Evolutionary conservation across 1,140 invertebrate species (phyloP).

Genomic region (Caenorhabditis briggsae): DNA sequence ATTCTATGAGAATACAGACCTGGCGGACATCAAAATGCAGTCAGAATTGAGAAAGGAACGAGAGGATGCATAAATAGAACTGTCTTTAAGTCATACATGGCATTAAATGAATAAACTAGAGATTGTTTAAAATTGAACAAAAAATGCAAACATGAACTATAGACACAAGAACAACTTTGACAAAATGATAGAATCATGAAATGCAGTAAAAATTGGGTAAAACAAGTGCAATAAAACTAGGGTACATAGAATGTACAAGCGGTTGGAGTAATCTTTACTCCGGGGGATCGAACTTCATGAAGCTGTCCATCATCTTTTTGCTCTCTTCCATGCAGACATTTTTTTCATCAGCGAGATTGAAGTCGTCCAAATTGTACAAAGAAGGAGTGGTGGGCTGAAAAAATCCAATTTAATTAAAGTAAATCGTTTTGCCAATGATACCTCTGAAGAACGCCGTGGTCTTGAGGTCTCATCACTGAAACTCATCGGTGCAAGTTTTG

Average conservation of each 20-base stretch:
- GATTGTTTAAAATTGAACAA: not conserved
- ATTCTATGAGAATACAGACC: constrained; percentile 21
- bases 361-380: not conserved
- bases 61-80: not conserved
- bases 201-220: constrained; percentile 38
- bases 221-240: constrained; percentile 52
- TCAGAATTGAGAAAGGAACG: constrained; percentile 27
- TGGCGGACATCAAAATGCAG: constrained; percentile 19
- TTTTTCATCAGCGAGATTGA: not conserved
- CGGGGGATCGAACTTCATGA: not conserved
- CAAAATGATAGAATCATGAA: constrained; percentile 1
- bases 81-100: not conserved
- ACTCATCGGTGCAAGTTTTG: constrained; percentile 2
- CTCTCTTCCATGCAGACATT: not conserved
- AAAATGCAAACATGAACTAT: constrained; percentile 34
- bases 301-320: not conserved
- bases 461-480: not conserved
- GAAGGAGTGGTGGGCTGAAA: constrained; percentile 24
- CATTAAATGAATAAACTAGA: constrained; percentile 10
- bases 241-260: not conserved
- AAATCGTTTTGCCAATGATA: not conserved
- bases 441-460: constrained; percentile 1
- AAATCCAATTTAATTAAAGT: not conserved
- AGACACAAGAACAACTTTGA: constrained; percentile 1
- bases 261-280: not conserved